Evolutionary conservation across 2,888 invertebrate species (phyloP), one percentile per base, ranked within the genome.

Genomic region (Malthinus flaveolus): DNA sequence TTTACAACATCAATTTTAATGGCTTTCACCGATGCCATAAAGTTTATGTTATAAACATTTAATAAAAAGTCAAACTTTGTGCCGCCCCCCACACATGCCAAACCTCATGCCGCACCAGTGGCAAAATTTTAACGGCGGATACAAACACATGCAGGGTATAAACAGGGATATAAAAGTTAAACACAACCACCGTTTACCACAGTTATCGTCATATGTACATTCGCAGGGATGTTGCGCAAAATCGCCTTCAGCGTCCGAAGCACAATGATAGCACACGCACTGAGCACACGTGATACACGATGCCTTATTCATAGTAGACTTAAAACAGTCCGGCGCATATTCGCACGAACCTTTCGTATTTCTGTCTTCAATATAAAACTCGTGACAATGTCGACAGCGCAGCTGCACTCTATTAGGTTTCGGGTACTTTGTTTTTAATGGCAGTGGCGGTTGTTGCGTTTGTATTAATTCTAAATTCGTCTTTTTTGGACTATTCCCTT

Each of bases 121-220:
- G 73, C 90, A 88, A 69, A 91, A 88, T 70, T 89, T 88, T 64
- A 96, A 83, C 59, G 95, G 94, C 71, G 90, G 87, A 82, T 97
- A 97, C 80, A 94, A 91, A 86, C 96, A 97, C 71, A 97, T 83
- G 80, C 97, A 97, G 67, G 97, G 97, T 73, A 96, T 90, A 69
- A 96, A 81, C 65, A 95, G 79, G 59, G 93, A 92, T 52, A 97
- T 85, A 61, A 96, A 82, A 31, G 93, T 87, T 67, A 97, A 80
- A 56, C 93, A 91, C 65, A 91, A 77, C 95, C 96, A 96, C 81
- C 93, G 85, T 70, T 89, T 89, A 54, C 87, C 83, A 79, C 91
- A 92, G 59, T 86, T 85, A 61, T 86, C 84, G 74, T 88, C 88
- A n/a, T 81, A 79, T 15, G 80, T 83, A 79, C 93, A 93, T 63